A percentile compares a stretch with the other conserved stretches of the same genome.
Conservation (phyloP, 2,888 invertebrate genomes). For the Ophion slaviceki region DNA sequence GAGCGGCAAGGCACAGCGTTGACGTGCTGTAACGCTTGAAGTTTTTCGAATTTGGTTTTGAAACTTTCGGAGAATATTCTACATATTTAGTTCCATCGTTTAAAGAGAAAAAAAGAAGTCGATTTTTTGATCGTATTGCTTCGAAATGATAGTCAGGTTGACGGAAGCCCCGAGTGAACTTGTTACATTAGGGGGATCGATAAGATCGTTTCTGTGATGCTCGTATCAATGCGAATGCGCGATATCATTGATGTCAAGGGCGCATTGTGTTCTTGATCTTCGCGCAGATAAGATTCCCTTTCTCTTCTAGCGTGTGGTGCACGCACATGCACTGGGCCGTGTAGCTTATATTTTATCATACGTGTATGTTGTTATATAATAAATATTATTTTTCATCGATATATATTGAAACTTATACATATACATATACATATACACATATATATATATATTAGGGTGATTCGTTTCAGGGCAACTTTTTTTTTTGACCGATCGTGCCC, state of each 20-base stretch:
- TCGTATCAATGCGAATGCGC: constrained; percentile 1
- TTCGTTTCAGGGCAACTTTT: no score
- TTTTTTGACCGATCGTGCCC: no score
- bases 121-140: neutral
- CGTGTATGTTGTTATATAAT: neutral
- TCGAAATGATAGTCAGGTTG: neutral
- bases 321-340: neutral
- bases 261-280: constrained; percentile 73
- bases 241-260: constrained; percentile 72
- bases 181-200: neutral
- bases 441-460: no score
- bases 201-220: neutral
- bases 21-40: no score
- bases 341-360: constrained; percentile 2
- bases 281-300: constrained; percentile 64
- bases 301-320: neutral
- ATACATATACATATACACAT: no score
- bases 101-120: no score
- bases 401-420: constrained; percentile 51
- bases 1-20: no score
- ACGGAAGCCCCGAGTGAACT: neutral
- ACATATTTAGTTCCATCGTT: no score
- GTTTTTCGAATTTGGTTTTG: no score
- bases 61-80: no score
- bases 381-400: neutral